Conservation (phyloP, 2,888 invertebrate genomes). For the Epinotia ramella region DNA sequence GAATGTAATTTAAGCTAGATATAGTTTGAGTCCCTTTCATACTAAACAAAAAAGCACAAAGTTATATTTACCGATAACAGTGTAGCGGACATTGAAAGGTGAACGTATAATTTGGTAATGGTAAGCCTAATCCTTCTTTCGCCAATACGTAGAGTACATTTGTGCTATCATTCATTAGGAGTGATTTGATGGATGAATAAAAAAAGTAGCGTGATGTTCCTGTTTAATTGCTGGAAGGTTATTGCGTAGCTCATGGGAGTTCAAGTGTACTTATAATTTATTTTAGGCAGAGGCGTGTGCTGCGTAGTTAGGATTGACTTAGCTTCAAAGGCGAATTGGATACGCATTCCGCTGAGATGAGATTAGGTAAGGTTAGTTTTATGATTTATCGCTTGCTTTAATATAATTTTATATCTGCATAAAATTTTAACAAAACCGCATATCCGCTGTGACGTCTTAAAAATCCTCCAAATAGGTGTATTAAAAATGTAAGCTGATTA, state of each 20-base stretch:
- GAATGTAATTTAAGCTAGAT: not conserved
- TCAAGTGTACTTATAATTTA: slow-evolving; percentile 27
- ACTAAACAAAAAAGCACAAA: not conserved
- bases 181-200: not conserved
- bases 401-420: slow-evolving; percentile 24
- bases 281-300: slow-evolving; percentile 30
- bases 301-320: slow-evolving; percentile 21
- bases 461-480: not conserved
- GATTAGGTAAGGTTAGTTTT: slow-evolving; percentile 35
- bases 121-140: not conserved
- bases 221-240: slow-evolving; percentile 18
- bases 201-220: not conserved
- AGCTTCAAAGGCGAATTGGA: slow-evolving; percentile 23
- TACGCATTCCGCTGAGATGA: slow-evolving; percentile 22
- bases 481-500: not conserved
- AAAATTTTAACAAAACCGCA: slow-evolving; percentile 20
- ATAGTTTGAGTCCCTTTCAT: not conserved
- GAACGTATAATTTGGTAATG: not conserved
- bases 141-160: not conserved
- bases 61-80: slow-evolving; percentile 8
- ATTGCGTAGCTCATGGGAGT: slow-evolving; percentile 21
- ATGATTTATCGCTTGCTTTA: slow-evolving; percentile 25
- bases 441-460: slow-evolving; percentile 17
- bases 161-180: not conserved
- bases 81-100: not conserved